These are phyloP conservation scores for Halyomorpha halys DNA, from an alignment of 1,140 invertebrate species.

Conservation along the genomic window DNA sequence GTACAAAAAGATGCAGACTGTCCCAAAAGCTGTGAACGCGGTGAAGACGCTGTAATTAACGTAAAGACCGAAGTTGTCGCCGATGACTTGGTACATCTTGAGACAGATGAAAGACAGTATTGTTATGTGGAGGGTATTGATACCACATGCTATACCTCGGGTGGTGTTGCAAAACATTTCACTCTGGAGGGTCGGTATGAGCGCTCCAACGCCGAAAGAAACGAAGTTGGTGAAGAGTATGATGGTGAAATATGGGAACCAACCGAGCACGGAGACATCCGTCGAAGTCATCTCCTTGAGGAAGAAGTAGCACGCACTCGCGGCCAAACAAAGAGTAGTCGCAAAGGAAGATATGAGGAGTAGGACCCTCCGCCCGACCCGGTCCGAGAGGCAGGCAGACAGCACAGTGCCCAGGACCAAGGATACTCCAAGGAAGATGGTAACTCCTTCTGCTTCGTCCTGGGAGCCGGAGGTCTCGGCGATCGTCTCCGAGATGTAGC, in stretches of 20 bases:
- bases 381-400: slow-evolving; percentile 34
- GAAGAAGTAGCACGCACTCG: slow-evolving; percentile 23
- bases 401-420: slow-evolving; percentile 28
- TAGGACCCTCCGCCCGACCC: slow-evolving; percentile 37
- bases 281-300: slow-evolving; percentile 21
- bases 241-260: slow-evolving; percentile 35
- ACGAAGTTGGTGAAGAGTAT: slow-evolving; percentile 36
- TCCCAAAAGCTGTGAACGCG: slow-evolving; percentile 17
- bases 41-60: slow-evolving; percentile 24
- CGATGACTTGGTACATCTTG: slow-evolving; percentile 48
- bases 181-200: slow-evolving; percentile 47
- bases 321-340: slow-evolving; percentile 12
- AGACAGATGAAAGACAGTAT: slow-evolving; percentile 51
- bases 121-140: slow-evolving; percentile 27
- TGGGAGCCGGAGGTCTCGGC: slow-evolving; percentile 14
- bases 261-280: slow-evolving; percentile 26
- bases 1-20: slow-evolving; percentile 34
- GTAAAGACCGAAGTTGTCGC: slow-evolving; percentile 20
- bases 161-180: slow-evolving; percentile 29
- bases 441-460: slow-evolving; percentile 28
- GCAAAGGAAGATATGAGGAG: slow-evolving; percentile 35
- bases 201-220: slow-evolving; percentile 45
- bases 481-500: slow-evolving; percentile 29
- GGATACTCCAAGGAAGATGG: slow-evolving; percentile 27
- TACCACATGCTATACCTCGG: slow-evolving; percentile 27